These are phyloP conservation scores for Parnassius glacialis DNA, from an alignment of 2,888 invertebrate species.

Conservation along the genomic window DNA sequence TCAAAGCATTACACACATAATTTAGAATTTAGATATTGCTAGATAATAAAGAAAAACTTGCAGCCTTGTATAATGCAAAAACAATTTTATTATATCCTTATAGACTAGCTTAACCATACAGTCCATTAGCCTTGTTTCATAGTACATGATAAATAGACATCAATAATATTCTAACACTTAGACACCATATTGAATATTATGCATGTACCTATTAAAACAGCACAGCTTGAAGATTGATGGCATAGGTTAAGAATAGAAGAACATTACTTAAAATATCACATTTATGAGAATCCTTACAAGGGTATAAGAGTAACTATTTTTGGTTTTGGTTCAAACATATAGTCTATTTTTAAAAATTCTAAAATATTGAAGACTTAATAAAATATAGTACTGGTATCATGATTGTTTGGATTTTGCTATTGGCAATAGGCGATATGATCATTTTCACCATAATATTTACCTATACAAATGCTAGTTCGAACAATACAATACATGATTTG, in stretches of 20 bases:
- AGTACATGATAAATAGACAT: slow-evolving; percentile 16
- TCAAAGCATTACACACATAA: too few relatives aligned
- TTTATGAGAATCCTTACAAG: slow-evolving; percentile 51
- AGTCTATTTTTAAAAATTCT: too few relatives aligned
- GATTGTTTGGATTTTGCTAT: too few relatives aligned
- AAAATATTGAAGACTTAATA: too few relatives aligned
- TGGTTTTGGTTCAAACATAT: background rate
- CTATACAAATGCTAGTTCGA: too few relatives aligned
- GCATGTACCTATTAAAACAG: slow-evolving; percentile 7
- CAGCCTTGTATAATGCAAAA: background rate
- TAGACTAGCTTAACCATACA: slow-evolving; percentile 15
- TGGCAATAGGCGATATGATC: too few relatives aligned
- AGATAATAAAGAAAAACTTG: background rate
- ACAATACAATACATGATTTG: too few relatives aligned
- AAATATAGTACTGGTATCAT: too few relatives aligned
- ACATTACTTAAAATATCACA: slow-evolving; percentile 72
- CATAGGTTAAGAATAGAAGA: slow-evolving; percentile 35
- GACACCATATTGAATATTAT: slow-evolving; percentile 12
- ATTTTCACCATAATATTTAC: too few relatives aligned
- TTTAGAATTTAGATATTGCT: too few relatives aligned
- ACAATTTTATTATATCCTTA: background rate
- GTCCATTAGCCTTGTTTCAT: slow-evolving; percentile 16
- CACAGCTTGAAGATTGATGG: slow-evolving; percentile 10
- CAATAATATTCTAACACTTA: slow-evolving; percentile 14
- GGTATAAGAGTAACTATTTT: slow-evolving; percentile 17